Conservation (phyloP, 2,113 vertebrate species). For the Cryptoleucopteryx plumbea region DNA sequence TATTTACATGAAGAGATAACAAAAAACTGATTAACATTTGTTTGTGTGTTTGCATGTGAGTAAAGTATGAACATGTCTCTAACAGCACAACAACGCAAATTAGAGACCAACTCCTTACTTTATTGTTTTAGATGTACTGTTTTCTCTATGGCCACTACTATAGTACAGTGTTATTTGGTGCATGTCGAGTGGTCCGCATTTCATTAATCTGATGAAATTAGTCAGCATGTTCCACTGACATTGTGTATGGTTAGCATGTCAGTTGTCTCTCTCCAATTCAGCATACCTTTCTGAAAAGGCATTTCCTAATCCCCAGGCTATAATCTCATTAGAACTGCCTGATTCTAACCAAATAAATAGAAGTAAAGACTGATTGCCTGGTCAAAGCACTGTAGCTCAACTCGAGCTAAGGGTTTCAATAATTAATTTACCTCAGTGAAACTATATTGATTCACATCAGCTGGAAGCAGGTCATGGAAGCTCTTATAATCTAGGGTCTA, state of each 20-base stretch:
- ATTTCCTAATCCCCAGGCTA: constrained; percentile 18
- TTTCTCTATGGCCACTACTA: not conserved
- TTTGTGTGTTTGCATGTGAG: not conserved
- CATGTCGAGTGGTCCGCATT: not conserved
- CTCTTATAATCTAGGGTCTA: not conserved
- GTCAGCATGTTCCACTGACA: not conserved
- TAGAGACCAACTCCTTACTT: not conserved
- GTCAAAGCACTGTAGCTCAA: not conserved
- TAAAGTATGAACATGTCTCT: not conserved
- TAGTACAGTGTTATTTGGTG: not conserved
- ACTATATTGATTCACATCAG: not conserved
- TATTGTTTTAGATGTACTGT: not conserved
- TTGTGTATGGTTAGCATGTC: not conserved
- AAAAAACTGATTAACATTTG: not conserved
- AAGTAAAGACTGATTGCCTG: not conserved
- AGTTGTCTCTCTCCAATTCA: not conserved
- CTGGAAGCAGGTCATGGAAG: not conserved
- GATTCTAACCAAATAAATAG: constrained; percentile 30
- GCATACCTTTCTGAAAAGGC: not conserved
- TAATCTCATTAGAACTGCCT: constrained; percentile 5
- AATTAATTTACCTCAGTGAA: not conserved
- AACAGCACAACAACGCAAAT: not conserved
- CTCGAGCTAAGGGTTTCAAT: not conserved
- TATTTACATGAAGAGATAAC: not conserved
- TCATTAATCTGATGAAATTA: constrained; percentile 8